phyloP scores from a whole-genome alignment of 2,888 invertebrate genomes.

The Cacoxenus indagator region DNA sequence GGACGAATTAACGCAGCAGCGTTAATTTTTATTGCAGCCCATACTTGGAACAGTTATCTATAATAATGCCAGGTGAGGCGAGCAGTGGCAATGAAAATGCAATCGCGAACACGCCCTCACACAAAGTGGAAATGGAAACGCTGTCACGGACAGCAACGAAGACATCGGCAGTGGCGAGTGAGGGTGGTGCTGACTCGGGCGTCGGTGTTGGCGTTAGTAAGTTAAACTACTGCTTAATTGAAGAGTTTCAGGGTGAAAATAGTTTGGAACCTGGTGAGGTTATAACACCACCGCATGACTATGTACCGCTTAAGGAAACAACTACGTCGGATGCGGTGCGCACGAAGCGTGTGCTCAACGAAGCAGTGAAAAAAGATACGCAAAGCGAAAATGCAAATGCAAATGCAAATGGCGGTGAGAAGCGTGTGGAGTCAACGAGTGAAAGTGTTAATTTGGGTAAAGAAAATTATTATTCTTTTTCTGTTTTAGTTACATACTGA shows the following conservation, averaged over 20 bases:
- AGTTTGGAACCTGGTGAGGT: conserved; percentile 67
- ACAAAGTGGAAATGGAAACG: not conserved
- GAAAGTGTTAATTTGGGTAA: conserved; percentile 42
- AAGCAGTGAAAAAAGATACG: conserved; percentile 45
- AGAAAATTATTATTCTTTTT: conserved; percentile 22
- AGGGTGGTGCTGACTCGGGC: no score
- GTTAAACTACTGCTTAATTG: conserved; percentile 47
- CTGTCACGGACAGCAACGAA: not conserved
- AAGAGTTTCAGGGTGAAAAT: conserved; percentile 62
- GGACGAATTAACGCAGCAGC: no score
- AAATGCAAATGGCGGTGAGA: conserved; percentile 44
- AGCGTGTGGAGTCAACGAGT: conserved; percentile 54
- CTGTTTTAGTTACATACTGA: not conserved
- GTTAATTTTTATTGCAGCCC: no score
- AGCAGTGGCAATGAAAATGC: no score
- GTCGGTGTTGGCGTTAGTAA: conserved; percentile 44
- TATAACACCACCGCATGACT: conserved; percentile 64
- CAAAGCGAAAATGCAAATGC: conserved; percentile 35
- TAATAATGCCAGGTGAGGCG: no score
- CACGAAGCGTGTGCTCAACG: conserved; percentile 33
- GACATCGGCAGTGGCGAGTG: not conserved
- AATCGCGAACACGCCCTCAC: no score
- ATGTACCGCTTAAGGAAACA: not conserved
- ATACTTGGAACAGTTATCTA: no score
- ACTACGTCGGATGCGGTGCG: conserved; percentile 12